Conservation (phyloP, 1,140 invertebrate genomes). For the Pectinophora gossypiella region DNA sequence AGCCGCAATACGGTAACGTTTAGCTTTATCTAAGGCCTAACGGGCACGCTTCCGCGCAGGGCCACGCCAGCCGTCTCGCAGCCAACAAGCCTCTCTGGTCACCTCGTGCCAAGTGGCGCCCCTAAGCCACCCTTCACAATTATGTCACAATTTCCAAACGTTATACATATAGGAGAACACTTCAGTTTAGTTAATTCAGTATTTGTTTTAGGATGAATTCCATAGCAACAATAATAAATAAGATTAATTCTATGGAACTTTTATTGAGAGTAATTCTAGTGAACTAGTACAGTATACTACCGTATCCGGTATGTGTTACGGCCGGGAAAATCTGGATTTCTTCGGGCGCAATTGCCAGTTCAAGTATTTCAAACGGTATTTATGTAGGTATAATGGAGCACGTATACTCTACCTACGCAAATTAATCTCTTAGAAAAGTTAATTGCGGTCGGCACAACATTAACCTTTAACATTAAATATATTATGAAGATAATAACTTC, state of each 20-base stretch:
- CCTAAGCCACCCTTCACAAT: neutral
- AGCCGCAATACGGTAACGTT: conserved; percentile 44
- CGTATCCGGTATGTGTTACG: too few species aligned
- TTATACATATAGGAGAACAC: too few species aligned
- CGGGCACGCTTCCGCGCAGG: conserved; percentile 58
- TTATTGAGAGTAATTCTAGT: too few species aligned
- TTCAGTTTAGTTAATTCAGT: too few species aligned
- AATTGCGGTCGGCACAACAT: neutral
- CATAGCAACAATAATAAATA: too few species aligned
- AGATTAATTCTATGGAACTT: too few species aligned
- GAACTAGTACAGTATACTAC: too few species aligned
- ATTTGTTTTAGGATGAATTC: too few species aligned
- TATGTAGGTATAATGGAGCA: too few species aligned
- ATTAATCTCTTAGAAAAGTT: too few species aligned
- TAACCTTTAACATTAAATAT: neutral
- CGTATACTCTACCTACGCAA: too few species aligned
- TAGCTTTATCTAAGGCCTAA: conserved; percentile 45
- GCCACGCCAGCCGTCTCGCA: conserved; percentile 18
- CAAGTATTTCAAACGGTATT: neutral
- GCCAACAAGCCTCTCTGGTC: conserved; percentile 17
- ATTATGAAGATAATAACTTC: neutral
- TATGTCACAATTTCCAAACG: neutral
- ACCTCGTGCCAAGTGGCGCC: conserved; percentile 39
- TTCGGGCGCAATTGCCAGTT: neutral
- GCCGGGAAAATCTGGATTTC: neutral